These are phyloP conservation scores for Carapus acus DNA, from an alignment of 2,797 vertebrate species.

Conservation along the genomic window DNA sequence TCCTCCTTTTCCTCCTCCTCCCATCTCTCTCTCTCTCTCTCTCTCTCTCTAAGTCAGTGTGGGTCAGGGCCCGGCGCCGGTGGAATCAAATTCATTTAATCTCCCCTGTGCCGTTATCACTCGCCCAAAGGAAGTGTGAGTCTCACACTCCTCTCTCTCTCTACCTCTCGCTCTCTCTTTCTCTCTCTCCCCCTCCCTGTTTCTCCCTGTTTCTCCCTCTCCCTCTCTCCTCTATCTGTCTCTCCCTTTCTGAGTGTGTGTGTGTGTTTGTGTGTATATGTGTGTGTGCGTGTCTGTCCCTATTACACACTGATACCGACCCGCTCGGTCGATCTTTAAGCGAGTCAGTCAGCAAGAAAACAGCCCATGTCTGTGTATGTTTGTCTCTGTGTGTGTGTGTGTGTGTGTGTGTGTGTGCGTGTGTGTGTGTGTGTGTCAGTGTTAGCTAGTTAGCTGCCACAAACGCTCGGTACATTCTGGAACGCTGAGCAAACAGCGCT, in stretches of 20 bases:
- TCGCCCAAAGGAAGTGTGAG: slow-evolving; percentile 58
- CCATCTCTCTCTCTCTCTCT: slow-evolving; percentile 50
- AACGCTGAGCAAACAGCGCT: slow-evolving; percentile 30
- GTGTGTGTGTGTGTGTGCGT: too few relatives aligned
- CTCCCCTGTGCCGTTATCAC: slow-evolving; percentile 63
- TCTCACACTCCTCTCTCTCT: slow-evolving; percentile 48
- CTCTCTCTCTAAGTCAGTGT: slow-evolving; percentile 62
- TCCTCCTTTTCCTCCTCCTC: slow-evolving; percentile 55
- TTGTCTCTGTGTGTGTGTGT: too few relatives aligned
- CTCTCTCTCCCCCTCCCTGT: slow-evolving; percentile 58
- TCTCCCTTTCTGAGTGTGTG: too few relatives aligned
- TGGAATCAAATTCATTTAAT: slow-evolving; percentile 68
- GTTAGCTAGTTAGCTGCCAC: slow-evolving; percentile 22
- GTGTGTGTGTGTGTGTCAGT: slow-evolving; percentile 36
- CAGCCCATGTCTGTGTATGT: too few relatives aligned
- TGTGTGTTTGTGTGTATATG: too few relatives aligned
- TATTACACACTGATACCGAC: too few relatives aligned
- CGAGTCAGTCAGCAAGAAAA: too few relatives aligned
- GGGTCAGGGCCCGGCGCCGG: slow-evolving; percentile 59
- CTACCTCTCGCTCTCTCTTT: slow-evolving; percentile 57
- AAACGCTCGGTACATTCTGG: slow-evolving; percentile 27
- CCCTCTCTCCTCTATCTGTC: too few relatives aligned
- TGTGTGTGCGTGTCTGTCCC: too few relatives aligned
- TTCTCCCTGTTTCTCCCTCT: slow-evolving; percentile 39
- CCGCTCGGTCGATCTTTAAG: too few relatives aligned